A percentile compares a stretch with the other conserved stretches of the same genome.
phyloP scores from a whole-genome alignment of 2,113 vertebrate species.

The Ctenodactylus gundi region DNA sequence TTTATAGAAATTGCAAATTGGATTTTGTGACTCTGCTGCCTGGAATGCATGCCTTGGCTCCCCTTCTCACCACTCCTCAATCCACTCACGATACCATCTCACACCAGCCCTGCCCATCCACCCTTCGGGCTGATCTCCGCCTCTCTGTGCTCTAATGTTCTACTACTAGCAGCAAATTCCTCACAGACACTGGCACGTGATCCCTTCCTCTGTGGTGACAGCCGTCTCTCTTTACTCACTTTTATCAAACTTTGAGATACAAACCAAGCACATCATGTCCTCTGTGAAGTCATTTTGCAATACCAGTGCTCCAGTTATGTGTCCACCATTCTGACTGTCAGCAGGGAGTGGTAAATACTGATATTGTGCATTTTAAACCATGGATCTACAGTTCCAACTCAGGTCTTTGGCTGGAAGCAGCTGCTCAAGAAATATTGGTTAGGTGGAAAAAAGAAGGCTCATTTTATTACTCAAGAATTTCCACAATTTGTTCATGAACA shows the following conservation, averaged over 20 bases:
- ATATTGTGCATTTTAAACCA: neutral
- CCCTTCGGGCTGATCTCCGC: neutral
- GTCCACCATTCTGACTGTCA: neutral
- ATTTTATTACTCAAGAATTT: slow-evolving; percentile 24
- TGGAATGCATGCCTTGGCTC: neutral
- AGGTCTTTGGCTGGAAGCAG: neutral
- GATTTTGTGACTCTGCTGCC: neutral
- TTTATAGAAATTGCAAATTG: slow-evolving; percentile 2
- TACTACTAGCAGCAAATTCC: neutral
- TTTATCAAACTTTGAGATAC: neutral
- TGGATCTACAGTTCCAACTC: neutral
- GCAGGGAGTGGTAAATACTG: neutral
- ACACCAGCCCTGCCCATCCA: rapidly evolving
- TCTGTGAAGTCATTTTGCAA: neutral
- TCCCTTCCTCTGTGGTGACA: neutral
- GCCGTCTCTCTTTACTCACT: neutral
- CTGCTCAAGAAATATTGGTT: neutral
- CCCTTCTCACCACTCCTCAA: neutral
- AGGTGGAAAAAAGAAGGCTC: neutral
- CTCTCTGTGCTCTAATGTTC: neutral
- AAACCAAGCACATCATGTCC: neutral
- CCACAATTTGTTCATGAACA: neutral
- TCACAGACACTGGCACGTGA: neutral
- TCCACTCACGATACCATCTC: neutral
- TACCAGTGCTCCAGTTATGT: neutral